Evolutionary conservation across 2,888 invertebrate genomes (phyloP).

Genomic region (Ectemnius cavifrons): DNA sequence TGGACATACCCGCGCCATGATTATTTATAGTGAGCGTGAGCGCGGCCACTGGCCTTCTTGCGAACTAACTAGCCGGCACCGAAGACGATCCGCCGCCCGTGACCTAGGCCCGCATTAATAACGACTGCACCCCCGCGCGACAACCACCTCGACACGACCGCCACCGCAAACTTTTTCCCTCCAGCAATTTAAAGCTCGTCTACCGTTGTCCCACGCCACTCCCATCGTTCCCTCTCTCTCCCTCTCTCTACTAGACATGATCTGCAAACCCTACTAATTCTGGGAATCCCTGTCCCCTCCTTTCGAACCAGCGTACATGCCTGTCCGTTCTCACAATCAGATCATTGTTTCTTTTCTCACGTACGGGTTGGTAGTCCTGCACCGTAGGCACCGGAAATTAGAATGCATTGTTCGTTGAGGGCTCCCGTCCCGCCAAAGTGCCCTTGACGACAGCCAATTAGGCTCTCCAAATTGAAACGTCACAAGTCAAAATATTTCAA

Average conservation of each 20-base stretch:
- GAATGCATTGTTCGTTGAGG: no score
- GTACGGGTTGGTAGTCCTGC: no score
- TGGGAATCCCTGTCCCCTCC: not conserved
- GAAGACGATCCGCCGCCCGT: constrained; percentile 79
- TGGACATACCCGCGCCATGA: constrained; percentile 86
- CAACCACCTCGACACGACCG: not conserved
- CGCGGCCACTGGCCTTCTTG: constrained; percentile 79
- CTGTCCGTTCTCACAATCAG: no score
- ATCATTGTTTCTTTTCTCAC: no score
- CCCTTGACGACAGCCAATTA: no score
- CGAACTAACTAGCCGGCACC: constrained; percentile 79
- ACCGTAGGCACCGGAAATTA: no score
- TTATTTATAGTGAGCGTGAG: constrained; percentile 85
- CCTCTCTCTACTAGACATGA: not conserved
- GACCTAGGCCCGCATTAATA: constrained; percentile 79
- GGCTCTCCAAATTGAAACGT: no score
- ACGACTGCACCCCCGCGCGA: constrained; percentile 63
- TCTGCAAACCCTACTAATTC: constrained; percentile 3
- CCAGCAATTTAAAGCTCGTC: constrained; percentile 12
- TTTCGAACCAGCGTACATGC: no score
- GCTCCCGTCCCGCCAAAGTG: no score
- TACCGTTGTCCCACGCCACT: not conserved
- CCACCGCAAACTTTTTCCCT: not conserved
- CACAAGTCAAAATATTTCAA: no score
- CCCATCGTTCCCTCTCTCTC: not conserved